Evolutionary conservation across 2,113 vertebrate species (phyloP), one percentile per base, ranked within the genome.

Genomic region (Dendropsophus ebraccatus): DNA sequence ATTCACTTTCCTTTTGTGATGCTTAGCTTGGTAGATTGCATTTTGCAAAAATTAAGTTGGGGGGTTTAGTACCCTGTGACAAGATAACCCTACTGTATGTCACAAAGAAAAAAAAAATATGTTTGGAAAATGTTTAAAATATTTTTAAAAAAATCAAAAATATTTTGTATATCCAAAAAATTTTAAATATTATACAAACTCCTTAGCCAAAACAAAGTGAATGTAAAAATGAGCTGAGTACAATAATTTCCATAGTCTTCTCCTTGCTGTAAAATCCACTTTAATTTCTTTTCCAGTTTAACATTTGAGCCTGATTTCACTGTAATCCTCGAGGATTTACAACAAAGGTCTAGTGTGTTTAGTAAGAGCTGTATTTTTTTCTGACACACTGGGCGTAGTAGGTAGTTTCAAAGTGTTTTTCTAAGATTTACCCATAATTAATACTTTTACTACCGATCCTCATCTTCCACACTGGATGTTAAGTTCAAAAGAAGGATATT

Each of bases 391-490:
- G 60, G 79, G 79, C 50, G 79, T 41, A 60, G 65, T 25, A 37
- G 16, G 14, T 49, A 21, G 32, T 67, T 67, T 81, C 60, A 81
- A 30, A 49, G 41, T 30, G 6, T 30, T 81, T 60, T 45, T 45
- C 19, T 23, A 47, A 49, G 11, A 80, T 67, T n/a, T 47, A n/a
- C 28, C 23, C 16, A 45, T 81, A 81, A 81, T 67, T 65, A 41
- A n/a, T 4, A 21, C 23, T 73, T 45, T 45, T 45, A 13, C 19
- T n/a, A 13, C 5, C 21, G 28, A 32, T 69, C 32, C 67, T 70
- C 32, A 70, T 70, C 32, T 70, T 70, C 14, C 6, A 8, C 21
- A 45, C 21, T 41, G 35, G 0, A 70, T 70, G 62, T 30, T 67
- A 70, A 70, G 67, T 73, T 73, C 35, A 45, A 73, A 73, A 45